phyloP scores from a whole-genome alignment of 2,797 vertebrate species.

The Euthynnus affinis region DNA sequence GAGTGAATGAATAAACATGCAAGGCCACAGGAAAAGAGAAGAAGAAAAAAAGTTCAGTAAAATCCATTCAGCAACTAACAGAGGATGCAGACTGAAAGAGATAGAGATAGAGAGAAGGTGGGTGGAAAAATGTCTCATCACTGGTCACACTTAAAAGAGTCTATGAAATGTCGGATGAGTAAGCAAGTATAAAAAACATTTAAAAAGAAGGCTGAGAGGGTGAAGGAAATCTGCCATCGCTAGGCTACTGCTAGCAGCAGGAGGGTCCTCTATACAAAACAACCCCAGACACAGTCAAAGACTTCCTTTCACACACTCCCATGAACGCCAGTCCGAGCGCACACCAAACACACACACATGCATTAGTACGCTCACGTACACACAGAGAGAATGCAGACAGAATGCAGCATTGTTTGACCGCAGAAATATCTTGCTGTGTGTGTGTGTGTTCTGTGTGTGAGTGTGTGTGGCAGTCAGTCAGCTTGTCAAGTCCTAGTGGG shows the following conservation, averaged over 20 bases:
- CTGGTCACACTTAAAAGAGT: slow-evolving; percentile 54
- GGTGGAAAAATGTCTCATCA: slow-evolving; percentile 47
- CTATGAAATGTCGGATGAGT: slow-evolving; percentile 59
- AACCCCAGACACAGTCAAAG: slow-evolving; percentile 77
- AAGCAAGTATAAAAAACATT: slow-evolving; percentile 38
- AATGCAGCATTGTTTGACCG: slow-evolving; percentile 73
- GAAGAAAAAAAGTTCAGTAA: slow-evolving; percentile 29
- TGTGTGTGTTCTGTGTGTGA: slow-evolving; percentile 33
- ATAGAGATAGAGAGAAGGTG: slow-evolving; percentile 40
- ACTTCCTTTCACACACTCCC: slow-evolving; percentile 73
- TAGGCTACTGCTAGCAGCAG: slow-evolving; percentile 68
- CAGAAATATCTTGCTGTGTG: slow-evolving; percentile 60
- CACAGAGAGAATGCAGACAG: slow-evolving; percentile 51
- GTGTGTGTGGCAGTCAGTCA: slow-evolving; percentile 63
- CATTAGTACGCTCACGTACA: slow-evolving; percentile 34
- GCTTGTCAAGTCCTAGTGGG: slow-evolving; percentile 78
- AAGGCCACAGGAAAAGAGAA: slow-evolving; percentile 39
- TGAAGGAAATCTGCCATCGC: slow-evolving; percentile 66
- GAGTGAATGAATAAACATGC: slow-evolving; percentile 31
- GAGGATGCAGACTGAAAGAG: slow-evolving; percentile 30
- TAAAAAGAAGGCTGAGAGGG: slow-evolving; percentile 32
- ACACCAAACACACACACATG: slow-evolving; percentile 25
- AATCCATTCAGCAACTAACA: slow-evolving; percentile 53
- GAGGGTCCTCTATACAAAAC: slow-evolving; percentile 74
- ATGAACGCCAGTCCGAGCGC: slow-evolving; percentile 52